Evolutionary conservation across 1,140 invertebrate genomes (phyloP), one percentile per base, ranked within the genome.

Genomic region (Mactra quadrangularis): DNA sequence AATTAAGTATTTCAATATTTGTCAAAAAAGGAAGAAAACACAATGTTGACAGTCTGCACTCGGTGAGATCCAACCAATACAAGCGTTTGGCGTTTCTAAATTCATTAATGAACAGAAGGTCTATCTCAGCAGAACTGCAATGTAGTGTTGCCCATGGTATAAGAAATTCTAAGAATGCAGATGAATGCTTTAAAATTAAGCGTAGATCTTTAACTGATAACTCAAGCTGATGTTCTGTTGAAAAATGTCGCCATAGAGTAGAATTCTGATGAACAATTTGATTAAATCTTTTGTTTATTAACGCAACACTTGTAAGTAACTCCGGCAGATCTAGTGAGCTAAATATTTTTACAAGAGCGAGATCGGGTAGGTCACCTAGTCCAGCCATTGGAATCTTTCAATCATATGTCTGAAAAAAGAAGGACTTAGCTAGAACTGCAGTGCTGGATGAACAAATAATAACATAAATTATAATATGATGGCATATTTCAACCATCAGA

Each of bases 1-100:
- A 25, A 33, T 72, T 75, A 31, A 76, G 59, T 60, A 62, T 76
- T 62, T 45, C 33, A 41, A 76, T 59, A 52, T 60, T 41, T 60
- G 55, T 3, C 27, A 76, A 22, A 31, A 29, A 50, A 33, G 4
- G 55, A 19, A 60, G 33, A 31, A 45, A 76, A 33, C 72, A 59
- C 19, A 60, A 62, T 29, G 72, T 76, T 29, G 72, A 76, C 9
- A 76, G 41, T 31, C 31, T 47, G 47, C 55, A 45, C 11, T 27
- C 35, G 9, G 55, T 47, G 9, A 76, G 41, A 62, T 60, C 57
- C 45, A 60, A 31, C 57, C 72, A 76, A 45, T 74, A 76, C 45
- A 45, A 31, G 1, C 13, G 19, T 13, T 45, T 60, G 6, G 55
- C 25, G 25, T 45, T 59, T 27, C 38, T 47, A 13, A 76, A 29